These are phyloP conservation scores for Euborellia annulipes DNA, from an alignment of 1,140 invertebrate genomes.

Conservation along the genomic window DNA sequence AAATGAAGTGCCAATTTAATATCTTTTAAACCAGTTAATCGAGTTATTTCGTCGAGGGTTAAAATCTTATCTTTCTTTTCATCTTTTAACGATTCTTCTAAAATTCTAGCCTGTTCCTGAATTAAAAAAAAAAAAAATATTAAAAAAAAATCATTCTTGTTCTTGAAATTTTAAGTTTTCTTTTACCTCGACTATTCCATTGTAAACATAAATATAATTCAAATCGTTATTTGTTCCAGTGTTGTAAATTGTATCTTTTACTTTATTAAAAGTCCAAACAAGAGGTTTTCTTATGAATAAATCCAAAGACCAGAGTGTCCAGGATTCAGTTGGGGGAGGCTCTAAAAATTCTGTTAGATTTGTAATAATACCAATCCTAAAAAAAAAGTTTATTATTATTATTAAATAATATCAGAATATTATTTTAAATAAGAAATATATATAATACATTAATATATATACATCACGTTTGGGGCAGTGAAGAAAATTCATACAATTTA, in stretches of 20 bases:
- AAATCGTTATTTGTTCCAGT: conserved; percentile 10
- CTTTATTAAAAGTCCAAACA: conserved; percentile 29
- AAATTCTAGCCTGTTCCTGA: conserved; percentile 16
- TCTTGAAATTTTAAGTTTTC: too few species aligned
- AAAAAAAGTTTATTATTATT: too few species aligned
- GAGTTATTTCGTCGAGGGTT: conserved; percentile 6
- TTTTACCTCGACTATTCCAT: conserved; percentile 23
- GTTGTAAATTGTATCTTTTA: conserved; percentile 26
- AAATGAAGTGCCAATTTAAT: conserved; percentile 24
- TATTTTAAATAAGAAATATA: too few species aligned
- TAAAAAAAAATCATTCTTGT: too few species aligned
- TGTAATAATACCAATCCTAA: conserved; percentile 28
- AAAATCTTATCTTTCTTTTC: conserved; percentile 19
- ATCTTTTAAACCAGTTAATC: conserved; percentile 10
- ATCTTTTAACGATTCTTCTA: conserved; percentile 19
- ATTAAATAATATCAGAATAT: too few species aligned
- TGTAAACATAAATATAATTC: conserved; percentile 27
- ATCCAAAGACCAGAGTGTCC: conserved; percentile 33
- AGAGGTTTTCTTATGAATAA: conserved; percentile 33
- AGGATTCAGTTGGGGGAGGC: conserved; percentile 23
- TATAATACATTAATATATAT: too few species aligned
- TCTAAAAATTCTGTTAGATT: conserved; percentile 29
- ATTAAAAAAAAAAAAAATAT: too few species aligned
- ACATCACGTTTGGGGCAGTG: too few species aligned
- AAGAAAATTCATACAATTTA: too few species aligned